These are phyloP conservation scores for Chymomyza amoena DNA, from an alignment of 2,888 invertebrate genomes.

Conservation along the genomic window DNA sequence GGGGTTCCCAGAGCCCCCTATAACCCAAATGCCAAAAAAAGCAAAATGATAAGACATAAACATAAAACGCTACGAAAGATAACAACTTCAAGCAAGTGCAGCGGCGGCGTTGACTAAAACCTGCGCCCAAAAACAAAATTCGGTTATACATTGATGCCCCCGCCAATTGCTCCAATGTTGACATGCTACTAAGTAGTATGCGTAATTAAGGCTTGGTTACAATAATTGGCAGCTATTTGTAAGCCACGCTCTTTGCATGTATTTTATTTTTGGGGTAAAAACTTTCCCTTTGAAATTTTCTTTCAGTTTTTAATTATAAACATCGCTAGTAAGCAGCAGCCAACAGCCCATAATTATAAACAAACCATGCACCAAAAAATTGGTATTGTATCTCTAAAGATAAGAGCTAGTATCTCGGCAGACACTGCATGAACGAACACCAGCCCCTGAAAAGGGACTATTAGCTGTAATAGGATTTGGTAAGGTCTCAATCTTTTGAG, in stretches of 20 bases:
- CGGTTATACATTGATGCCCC: not conserved
- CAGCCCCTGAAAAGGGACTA: too few relatives aligned
- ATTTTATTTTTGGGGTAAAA: slow-evolving; percentile 7
- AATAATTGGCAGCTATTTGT: not conserved
- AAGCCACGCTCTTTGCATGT: not conserved
- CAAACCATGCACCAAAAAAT: slow-evolving; percentile 46
- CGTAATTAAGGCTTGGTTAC: not conserved
- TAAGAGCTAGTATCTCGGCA: slow-evolving; percentile 17
- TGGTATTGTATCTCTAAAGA: slow-evolving; percentile 40
- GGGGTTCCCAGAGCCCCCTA: not conserved
- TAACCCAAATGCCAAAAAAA: not conserved
- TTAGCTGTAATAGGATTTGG: not conserved
- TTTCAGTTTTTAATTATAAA: slow-evolving; percentile 55
- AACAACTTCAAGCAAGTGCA: not conserved
- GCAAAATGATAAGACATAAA: not conserved
- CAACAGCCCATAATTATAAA: slow-evolving; percentile 62
- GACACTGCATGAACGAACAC: not conserved
- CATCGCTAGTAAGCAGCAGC: slow-evolving; percentile 37
- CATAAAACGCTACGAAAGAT: not conserved
- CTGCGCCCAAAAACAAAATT: not conserved
- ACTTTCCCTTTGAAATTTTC: slow-evolving; percentile 37
- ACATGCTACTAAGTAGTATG: not conserved
- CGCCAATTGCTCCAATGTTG: not conserved
- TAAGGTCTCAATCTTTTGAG: slow-evolving; percentile 35
- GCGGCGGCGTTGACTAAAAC: not conserved